Evolutionary conservation across 53 echinoderm and acorn worm genomes (phyloP).

Genomic region (Temnopleurus reevesii): DNA sequence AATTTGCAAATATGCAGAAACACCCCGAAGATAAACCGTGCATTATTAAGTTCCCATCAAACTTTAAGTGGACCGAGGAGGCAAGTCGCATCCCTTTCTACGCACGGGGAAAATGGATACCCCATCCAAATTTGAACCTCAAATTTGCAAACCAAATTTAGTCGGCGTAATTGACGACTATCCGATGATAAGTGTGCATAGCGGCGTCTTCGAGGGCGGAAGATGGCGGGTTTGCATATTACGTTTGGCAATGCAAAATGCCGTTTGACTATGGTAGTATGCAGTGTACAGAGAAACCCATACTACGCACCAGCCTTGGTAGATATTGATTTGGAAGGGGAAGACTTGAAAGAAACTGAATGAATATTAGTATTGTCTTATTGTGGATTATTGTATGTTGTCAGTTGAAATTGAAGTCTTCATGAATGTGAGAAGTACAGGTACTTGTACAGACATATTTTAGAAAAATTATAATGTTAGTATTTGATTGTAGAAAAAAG

Average conservation of each 20-base stretch:
- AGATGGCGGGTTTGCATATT: constrained; percentile 7
- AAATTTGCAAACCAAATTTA: constrained; percentile 58
- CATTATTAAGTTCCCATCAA: constrained; percentile 54
- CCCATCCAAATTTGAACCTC: constrained; percentile 35
- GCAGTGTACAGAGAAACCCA: not conserved
- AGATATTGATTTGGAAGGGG: not conserved
- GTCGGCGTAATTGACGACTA: constrained; percentile 45
- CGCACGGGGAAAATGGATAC: not conserved
- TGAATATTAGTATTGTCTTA: no score
- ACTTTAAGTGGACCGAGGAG: not conserved
- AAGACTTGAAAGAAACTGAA: not conserved
- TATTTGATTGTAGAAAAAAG: no score
- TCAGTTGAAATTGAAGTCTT: no score
- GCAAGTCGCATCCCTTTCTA: not conserved
- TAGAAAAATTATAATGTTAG: no score
- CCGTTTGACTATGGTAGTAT: not conserved
- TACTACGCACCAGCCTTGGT: not conserved
- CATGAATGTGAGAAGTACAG: no score
- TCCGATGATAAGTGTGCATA: not conserved
- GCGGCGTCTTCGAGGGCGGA: constrained; percentile 3
- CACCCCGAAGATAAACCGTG: not conserved
- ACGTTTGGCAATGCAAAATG: not conserved
- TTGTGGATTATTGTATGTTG: no score
- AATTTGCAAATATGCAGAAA: constrained; percentile 27
- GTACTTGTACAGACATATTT: no score